These are phyloP conservation scores for Poecilia picta DNA, from an alignment of 2,797 vertebrate species.

Conservation along the genomic window DNA sequence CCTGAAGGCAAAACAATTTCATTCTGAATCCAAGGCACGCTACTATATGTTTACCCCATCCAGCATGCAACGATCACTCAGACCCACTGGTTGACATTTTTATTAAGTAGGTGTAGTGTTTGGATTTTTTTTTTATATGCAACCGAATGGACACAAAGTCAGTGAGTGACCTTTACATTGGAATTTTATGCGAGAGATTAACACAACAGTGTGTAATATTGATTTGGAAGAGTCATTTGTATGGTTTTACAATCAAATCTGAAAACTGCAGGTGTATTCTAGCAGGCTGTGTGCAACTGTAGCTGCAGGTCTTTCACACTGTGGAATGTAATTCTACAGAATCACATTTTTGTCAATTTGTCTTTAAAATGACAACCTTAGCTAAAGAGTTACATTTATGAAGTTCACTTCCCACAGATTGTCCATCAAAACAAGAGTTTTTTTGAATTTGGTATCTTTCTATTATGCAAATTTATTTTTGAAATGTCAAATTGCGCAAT, in stretches of 20 bases:
- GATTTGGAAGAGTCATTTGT: background rate
- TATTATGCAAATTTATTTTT: too few relatives aligned
- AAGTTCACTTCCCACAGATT: background rate
- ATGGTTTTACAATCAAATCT: background rate
- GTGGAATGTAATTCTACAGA: background rate
- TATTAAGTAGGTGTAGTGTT: constrained; percentile 3
- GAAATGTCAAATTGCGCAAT: too few relatives aligned
- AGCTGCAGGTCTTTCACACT: background rate
- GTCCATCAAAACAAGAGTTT: background rate
- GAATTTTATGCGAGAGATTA: background rate
- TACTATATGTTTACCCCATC: constrained; percentile 55
- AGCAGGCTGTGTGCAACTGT: background rate
- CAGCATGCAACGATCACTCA: constrained; percentile 46
- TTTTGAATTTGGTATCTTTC: too few relatives aligned
- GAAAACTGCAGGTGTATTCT: background rate
- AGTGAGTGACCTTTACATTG: background rate
- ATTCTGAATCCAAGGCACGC: constrained; percentile 51
- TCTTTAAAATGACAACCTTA: background rate
- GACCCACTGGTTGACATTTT: constrained; percentile 17
- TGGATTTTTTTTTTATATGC: background rate
- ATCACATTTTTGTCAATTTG: background rate
- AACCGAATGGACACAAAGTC: background rate
- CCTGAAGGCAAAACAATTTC: constrained; percentile 68
- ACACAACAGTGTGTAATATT: background rate
- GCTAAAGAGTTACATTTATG: background rate